phyloP scores from a whole-genome alignment of 2,113 vertebrate species.

The Eudyptes chrysolophus region DNA sequence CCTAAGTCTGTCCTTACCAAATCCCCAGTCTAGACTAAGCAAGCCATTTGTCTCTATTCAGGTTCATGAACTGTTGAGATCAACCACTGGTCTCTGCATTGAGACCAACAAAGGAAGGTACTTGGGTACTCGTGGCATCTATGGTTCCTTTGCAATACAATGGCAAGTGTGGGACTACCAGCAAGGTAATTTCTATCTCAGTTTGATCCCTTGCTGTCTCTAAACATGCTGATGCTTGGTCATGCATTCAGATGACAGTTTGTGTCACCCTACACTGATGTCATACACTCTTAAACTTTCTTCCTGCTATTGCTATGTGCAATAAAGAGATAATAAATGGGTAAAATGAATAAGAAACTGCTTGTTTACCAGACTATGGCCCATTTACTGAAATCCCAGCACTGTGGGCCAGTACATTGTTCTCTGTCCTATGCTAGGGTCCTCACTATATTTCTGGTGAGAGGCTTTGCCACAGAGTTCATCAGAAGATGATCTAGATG shows the following conservation, averaged over 20 bases:
- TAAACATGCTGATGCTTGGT: neutral
- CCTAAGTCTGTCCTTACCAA: neutral
- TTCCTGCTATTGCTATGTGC: neutral
- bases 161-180: neutral
- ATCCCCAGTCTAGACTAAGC: neutral
- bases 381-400: neutral
- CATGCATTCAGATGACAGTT: neutral
- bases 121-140: neutral
- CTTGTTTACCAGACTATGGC: neutral
- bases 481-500: neutral
- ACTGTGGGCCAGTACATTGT: neutral
- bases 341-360: neutral
- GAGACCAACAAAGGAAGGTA: neutral
- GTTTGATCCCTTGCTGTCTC: neutral
- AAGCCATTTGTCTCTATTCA: neutral
- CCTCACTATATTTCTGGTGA: neutral
- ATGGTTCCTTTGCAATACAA: neutral
- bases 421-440: neutral
- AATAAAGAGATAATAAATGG: neutral
- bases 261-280: neutral
- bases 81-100: neutral
- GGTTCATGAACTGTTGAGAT: neutral
- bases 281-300: neutral
- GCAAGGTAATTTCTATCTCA: neutral
- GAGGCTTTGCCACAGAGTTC: neutral